phyloP scores from a whole-genome alignment of 2,113 vertebrate species.

The Tychaedon coryphoeus region DNA sequence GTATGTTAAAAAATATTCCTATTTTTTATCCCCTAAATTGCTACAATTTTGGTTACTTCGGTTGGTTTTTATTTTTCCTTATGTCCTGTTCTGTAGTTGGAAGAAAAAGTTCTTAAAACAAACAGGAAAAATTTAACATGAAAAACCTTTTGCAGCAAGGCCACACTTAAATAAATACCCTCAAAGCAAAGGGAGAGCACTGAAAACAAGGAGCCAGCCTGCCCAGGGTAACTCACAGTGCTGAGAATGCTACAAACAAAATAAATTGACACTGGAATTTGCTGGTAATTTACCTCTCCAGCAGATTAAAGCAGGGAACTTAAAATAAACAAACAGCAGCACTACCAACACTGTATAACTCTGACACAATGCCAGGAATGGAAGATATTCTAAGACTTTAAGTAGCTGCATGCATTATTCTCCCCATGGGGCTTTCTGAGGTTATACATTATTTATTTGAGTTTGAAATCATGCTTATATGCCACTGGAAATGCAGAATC shows the following conservation, averaged over 20 bases:
- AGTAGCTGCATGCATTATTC: background rate
- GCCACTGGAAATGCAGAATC: background rate
- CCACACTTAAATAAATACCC: background rate
- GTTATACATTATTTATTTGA: background rate
- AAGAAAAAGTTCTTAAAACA: background rate
- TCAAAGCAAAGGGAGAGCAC: background rate
- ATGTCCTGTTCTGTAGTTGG: background rate
- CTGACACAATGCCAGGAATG: constrained; percentile 17
- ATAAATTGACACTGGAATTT: constrained; percentile 9
- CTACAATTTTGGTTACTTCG: background rate
- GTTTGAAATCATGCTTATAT: background rate
- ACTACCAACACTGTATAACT: background rate
- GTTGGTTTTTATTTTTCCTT: background rate
- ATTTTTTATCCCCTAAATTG: background rate
- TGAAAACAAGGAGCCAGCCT: background rate
- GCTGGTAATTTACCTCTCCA: constrained; percentile 4
- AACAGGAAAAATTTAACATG: background rate
- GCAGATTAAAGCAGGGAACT: constrained; percentile 12
- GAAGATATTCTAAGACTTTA: background rate
- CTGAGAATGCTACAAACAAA: constrained; percentile 1
- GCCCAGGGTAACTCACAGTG: background rate
- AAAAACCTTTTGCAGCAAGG: background rate
- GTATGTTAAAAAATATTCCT: background rate
- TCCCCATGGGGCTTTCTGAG: background rate
- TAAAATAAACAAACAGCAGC: constrained; percentile 27